phyloP scores from a whole-genome alignment of 2,113 vertebrate genomes.

The Aspiorhynchus laticeps region DNA sequence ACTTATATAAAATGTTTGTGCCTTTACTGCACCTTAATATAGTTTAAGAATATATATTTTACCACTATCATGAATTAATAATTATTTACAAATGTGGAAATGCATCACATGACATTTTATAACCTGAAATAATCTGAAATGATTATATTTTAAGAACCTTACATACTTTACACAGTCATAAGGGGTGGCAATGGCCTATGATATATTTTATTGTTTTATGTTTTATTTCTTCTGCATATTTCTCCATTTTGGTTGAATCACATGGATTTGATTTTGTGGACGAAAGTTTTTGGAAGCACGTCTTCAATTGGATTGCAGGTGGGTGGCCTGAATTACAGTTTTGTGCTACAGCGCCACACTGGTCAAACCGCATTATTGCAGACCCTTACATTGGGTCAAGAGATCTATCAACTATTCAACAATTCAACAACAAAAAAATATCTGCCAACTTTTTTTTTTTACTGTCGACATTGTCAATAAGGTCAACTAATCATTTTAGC shows the following conservation, averaged over 20 bases:
- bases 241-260: not conserved
- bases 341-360: too few relatives aligned
- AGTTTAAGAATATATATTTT: not conserved
- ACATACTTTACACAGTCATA: too few relatives aligned
- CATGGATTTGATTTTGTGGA: not conserved
- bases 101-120: too few relatives aligned
- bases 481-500: not conserved
- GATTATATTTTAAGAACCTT: too few relatives aligned
- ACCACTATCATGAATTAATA: not conserved
- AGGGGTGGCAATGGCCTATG: too few relatives aligned
- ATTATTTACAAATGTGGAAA: not conserved
- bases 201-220: too few relatives aligned
- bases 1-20: not conserved
- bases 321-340: too few relatives aligned
- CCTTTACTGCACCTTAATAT: not conserved
- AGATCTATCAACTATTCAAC: not conserved
- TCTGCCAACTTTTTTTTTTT: too few relatives aligned
- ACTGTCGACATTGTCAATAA: too few relatives aligned
- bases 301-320: too few relatives aligned
- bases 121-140: too few relatives aligned
- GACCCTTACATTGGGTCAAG: not conserved
- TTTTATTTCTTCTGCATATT: not conserved
- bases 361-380: too few relatives aligned
- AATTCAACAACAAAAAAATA: not conserved
- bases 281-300: not conserved